Base-by-base conservation (phyloP, 2,797 vertebrate species). In the Decapterus maruadsi region DNA sequence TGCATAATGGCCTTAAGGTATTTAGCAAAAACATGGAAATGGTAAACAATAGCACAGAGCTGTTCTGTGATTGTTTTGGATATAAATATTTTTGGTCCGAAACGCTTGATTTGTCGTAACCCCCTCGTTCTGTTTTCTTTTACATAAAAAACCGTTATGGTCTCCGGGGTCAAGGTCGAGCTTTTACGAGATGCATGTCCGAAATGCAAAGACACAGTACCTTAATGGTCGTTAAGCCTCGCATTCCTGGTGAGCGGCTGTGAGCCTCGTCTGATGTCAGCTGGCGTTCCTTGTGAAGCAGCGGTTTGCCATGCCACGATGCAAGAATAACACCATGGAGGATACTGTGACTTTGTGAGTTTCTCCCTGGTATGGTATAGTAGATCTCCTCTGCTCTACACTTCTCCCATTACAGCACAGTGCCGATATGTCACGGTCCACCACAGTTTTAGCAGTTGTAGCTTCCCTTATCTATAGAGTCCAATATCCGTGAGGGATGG, bases 11-110 rank as follows among this genome's bases (percentile, higher is more conserved):
- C 26, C 19, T 62, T 54, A 16, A 42, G 26, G n/a, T 80, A 68
- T 86, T 77, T 77, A 75, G 57, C 2, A 46, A 77, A 80, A 88
- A 84, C 56, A 85, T 17, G 1, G 7, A 5, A n/a, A 62, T 46
- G 7, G 42, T 34, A 58, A 60, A 54, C 42, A 34, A 26, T 1
- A 22, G 43, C 26, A 54, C 1, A 48, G 40, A 73, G 29, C 29
- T 70, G 34, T 31, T 55, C 58, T 80, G 56, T 59, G 71, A 64
- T 71, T 87, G 84, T 87, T 90, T 82, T 67, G 43, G 36, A 63
- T 80, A 67, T 10, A 84, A 89, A 80, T 58, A 86, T 62, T 76
- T 76, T 34, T 38, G 13, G 67, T 74, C 22, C 54, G 43, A 77
- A 62, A 76, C 12, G 16, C 56, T 46, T 14, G 13, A 29, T 26